Base-by-base conservation (phyloP, 2,113 vertebrate genomes). In the Salvator merianae region DNA sequence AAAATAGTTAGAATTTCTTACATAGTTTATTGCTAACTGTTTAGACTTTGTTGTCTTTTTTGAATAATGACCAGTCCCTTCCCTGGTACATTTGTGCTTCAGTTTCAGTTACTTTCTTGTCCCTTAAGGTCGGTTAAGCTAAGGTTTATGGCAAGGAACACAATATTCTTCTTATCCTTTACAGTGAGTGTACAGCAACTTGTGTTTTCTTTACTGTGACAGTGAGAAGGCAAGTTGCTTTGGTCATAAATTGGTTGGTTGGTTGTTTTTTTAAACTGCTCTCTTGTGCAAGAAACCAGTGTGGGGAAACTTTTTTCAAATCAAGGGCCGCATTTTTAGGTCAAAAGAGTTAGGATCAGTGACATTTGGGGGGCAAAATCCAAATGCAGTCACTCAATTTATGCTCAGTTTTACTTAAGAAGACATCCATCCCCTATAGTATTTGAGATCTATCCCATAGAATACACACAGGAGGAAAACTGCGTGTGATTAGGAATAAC, bases 91-190 rank as follows among this genome's bases (percentile, higher is more conserved):
- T 87, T 79, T 74, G 32, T 47, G 34, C 38, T 79, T 79, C 50
- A 75, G 36, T n/a, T 85, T 32, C 71, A 59, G 22, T 82, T 62
- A 76, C n/a, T 24, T 82, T 62, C 18, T 74, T 84, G 59, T 78
- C 81, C 70, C 70, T 79, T 68, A 82, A 79, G 75, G 69, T 73
- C 71, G n/a, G 63, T 81, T 73, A 68, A 66, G 63, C 68, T 74
- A 85, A 82, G 40, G 75, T 78, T 86, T 79, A 75, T 79, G 50
- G 38, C 40, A 74, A 70, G 28, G 24, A 43, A 59, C n/a, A 20
- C 63, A 69, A 79, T 83, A 76, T 69, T 83, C 76, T 79, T 73
- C 65, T 34, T n/a, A 36, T 83, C 47, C 38, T 79, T 43, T 79
- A 38, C 8, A n/a, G 26, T 20, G 50, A 13, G 50, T 13, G 30